Percentiles rank a stretch among this genome's conserved stretches.
phyloP scores from a whole-genome alignment of 1,140 invertebrate species.

The Brachionus angularis region DNA sequence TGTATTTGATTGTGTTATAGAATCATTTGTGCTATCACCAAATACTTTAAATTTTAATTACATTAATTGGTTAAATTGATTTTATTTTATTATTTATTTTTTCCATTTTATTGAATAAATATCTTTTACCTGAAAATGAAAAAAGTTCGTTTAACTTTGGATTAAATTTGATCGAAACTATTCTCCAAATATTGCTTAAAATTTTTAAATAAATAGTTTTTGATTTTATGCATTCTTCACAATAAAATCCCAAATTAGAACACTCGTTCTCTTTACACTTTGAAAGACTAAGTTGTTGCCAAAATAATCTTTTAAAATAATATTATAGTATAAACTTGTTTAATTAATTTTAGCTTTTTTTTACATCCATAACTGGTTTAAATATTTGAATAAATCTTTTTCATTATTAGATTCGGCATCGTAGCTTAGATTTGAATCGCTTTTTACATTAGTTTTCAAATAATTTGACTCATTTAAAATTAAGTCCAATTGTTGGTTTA shows the following conservation, averaged over 20 bases:
- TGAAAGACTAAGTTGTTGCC: slow-evolving; percentile 20
- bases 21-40: slow-evolving; percentile 23
- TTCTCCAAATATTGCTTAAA: slow-evolving; percentile 1
- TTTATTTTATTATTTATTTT: too few relatives aligned
- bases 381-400: slow-evolving; percentile 12
- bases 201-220: slow-evolving; percentile 7
- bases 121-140: slow-evolving; percentile 20
- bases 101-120: background rate
- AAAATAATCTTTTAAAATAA: slow-evolving; percentile 15
- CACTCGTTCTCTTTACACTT: slow-evolving; percentile 20
- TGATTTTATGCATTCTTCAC: slow-evolving; percentile 28
- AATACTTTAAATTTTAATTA: slow-evolving; percentile 27
- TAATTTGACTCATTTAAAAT: background rate
- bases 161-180: slow-evolving; percentile 29
- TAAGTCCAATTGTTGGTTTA: slow-evolving; percentile 22
- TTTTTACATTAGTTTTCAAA: slow-evolving; percentile 32
- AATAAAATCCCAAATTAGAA: background rate
- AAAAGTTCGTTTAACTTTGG: slow-evolving; percentile 29
- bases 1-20: slow-evolving; percentile 2
- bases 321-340: background rate
- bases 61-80: too few relatives aligned
- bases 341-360: background rate
- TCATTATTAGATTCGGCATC: slow-evolving; percentile 1
- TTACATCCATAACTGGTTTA: slow-evolving; percentile 23
- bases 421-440: background rate